Evolutionary conservation across 2,113 vertebrate species (phyloP).

Genomic region (Seriola dumerili): DNA sequence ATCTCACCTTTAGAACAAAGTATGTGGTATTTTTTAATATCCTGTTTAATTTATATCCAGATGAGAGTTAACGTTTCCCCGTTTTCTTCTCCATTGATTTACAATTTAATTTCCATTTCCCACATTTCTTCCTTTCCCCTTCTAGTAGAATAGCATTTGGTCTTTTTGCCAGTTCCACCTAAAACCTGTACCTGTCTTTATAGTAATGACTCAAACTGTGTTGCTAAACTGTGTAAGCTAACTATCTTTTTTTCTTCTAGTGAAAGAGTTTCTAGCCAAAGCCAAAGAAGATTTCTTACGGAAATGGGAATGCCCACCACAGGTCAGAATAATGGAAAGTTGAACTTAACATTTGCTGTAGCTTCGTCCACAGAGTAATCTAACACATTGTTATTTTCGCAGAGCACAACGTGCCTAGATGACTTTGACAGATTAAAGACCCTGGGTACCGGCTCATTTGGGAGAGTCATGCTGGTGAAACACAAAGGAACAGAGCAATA

Average conservation of each 20-base stretch:
- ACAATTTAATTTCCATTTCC: slow-evolving; percentile 37
- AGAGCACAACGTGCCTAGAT: slow-evolving; percentile 97
- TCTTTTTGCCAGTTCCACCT: slow-evolving; percentile 48
- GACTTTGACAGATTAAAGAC: slow-evolving; percentile 99
- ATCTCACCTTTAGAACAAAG: slow-evolving; percentile 33
- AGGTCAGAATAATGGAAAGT: slow-evolving; percentile 84
- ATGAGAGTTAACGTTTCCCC: slow-evolving; percentile 69
- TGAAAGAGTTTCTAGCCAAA: slow-evolving; percentile 99
- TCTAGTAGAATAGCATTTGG: slow-evolving; percentile 36
- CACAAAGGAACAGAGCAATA: slow-evolving; percentile 98
- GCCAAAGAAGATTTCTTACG: slow-evolving; percentile 99
- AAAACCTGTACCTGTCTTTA: slow-evolving; percentile 31
- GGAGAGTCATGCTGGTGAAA: slow-evolving; percentile 99
- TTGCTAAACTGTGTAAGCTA: not conserved
- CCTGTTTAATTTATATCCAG: slow-evolving; percentile 68
- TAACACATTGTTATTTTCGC: slow-evolving; percentile 43
- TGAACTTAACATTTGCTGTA: not conserved
- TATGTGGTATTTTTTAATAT: slow-evolving; percentile 36
- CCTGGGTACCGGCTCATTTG: slow-evolving; percentile 98
- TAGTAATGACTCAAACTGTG: not conserved
- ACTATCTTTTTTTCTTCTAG: slow-evolving; percentile 78
- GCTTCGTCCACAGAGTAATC: not conserved
- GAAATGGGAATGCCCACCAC: slow-evolving; percentile 99
- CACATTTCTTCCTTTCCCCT: slow-evolving; percentile 20
- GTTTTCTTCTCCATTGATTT: slow-evolving; percentile 36